Evolutionary conservation across 2,797 vertebrate species (phyloP), one percentile per base, ranked within the genome.

Genomic region (Prunella strophiata): DNA sequence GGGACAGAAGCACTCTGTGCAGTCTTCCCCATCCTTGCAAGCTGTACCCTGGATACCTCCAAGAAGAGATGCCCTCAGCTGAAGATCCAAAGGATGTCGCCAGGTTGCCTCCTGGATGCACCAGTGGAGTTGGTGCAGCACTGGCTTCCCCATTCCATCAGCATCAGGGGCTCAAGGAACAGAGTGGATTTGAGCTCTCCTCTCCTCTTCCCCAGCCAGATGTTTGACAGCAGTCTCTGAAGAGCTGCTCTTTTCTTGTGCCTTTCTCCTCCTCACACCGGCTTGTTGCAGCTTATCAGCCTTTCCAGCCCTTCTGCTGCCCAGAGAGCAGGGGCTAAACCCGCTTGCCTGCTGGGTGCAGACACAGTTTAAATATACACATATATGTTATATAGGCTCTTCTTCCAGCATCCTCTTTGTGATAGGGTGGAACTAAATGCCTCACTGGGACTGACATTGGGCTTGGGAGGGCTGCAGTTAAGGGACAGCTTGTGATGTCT

Each of bases 181-280:
- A 82, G 93, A 96, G 90, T 91, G 87, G 94, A 95, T 96, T 95
- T 84, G 93, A 96, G 94, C 94, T 94, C 82, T 92, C 89, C 63
- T 91, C 55, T 90, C 91, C 76, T 62, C 38, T 91, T 85, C 86
- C 94, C 80, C 80, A 96, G 93, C 96, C 95, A 96, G 96, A 95
- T 95, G 94, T 96, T 95, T 86, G 88, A 96, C 55, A 55, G 97
- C 96, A 95, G 94, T 83, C 88, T 96, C 95, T 91, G 57, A 92
- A 96, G 97, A 86, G 95, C 96, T 91, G 85, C 98, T 96, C 86
- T 97, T 98, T 97, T 98, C 97, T 98, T 27, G 98, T 98, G 98
- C 98, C 98, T 98, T 98, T 96, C 94, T 94, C 96, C 93, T 95
- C 71, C 93, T 96, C 94, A 79, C 75, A 70, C 94, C 3, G 97